A percentile compares a stretch with the other conserved stretches of the same genome.
These are phyloP conservation scores for Meghimatium bilineatum DNA, from an alignment of 2,888 invertebrate genomes.

Conservation along the genomic window DNA sequence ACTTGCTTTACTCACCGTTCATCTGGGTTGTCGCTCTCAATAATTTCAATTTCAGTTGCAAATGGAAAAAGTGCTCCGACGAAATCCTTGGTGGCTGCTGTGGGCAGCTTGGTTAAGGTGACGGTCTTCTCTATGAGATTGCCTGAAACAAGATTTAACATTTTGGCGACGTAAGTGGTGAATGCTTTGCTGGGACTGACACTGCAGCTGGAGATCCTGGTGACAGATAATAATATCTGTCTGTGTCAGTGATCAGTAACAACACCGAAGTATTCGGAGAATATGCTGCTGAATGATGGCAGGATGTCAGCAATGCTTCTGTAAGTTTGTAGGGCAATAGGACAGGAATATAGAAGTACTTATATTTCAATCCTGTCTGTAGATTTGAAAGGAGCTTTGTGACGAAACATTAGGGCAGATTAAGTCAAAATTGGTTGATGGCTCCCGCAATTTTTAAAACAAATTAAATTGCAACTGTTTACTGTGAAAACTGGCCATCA, in stretches of 20 bases:
- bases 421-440: background rate
- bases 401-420: background rate
- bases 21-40: conserved; percentile 48
- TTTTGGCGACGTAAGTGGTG: conserved; percentile 32
- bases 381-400: background rate
- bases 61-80: conserved; percentile 49
- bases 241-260: background rate
- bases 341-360: background rate
- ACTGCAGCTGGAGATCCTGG: background rate
- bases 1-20: conserved; percentile 49
- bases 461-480: background rate
- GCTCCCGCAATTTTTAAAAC: background rate
- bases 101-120: conserved; percentile 48
- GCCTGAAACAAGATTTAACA: conserved; percentile 45
- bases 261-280: background rate
- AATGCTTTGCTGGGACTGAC: background rate
- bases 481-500: background rate
- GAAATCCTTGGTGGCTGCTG: conserved; percentile 49
- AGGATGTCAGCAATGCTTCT: conserved; percentile 35
- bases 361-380: background rate
- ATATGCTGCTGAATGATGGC: background rate
- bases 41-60: conserved; percentile 48
- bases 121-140: conserved; percentile 47
- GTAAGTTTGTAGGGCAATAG: background rate
- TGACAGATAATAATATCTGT: background rate